Evolutionary conservation across 2,113 vertebrate genomes (phyloP).

Genomic region (Alethe castanea): DNA sequence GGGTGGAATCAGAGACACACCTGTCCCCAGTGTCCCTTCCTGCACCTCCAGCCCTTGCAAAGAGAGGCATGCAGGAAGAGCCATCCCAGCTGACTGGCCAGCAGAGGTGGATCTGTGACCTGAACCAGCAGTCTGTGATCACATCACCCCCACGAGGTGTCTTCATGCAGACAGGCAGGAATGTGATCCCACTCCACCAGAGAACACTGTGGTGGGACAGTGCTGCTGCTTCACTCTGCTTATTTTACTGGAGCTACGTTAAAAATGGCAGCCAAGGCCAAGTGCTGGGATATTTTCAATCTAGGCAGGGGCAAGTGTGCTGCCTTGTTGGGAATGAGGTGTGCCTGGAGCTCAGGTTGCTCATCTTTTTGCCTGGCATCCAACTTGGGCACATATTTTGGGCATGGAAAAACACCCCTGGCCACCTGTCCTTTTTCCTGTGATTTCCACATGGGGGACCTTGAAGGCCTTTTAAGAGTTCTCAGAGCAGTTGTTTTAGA

Average conservation of each 20-base stretch:
- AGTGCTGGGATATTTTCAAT: not conserved
- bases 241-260: fast-evolving
- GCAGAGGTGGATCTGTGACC: fast-evolving
- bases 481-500: not conserved
- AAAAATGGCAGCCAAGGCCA: not conserved
- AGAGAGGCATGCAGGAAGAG: not conserved
- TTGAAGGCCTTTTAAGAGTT: not conserved
- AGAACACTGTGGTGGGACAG: fast-evolving
- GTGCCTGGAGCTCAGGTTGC: not conserved
- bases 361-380: not conserved
- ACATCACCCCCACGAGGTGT: fast-evolving
- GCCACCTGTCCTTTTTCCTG: not conserved
- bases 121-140: not conserved
- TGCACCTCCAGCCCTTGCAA: not conserved
- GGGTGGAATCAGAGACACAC: not conserved
- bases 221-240: not conserved
- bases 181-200: not conserved
- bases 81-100: fast-evolving
- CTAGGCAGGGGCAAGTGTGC: too few relatives aligned
- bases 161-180: not conserved
- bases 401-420: not conserved
- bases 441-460: fast-evolving
- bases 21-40: not conserved
- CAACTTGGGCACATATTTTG: not conserved
- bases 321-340: not conserved